A percentile compares a stretch with the other conserved stretches of the same genome.
Evolutionary conservation across 2,113 vertebrate species (phyloP).

Genomic region (Macrotus californicus): DNA sequence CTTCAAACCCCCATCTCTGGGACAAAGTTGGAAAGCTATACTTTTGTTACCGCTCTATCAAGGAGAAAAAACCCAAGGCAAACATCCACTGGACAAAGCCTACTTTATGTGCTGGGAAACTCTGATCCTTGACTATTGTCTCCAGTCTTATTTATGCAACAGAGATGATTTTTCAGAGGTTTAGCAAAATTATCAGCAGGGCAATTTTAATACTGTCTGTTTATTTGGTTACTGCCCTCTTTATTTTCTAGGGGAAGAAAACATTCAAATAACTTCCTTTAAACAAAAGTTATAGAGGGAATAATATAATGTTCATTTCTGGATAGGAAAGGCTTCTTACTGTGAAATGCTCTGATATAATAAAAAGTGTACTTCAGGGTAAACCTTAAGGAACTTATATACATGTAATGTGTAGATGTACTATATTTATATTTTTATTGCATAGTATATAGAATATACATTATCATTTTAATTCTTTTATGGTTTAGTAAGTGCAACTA

Average conservation of each 20-base stretch:
- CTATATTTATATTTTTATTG: neutral
- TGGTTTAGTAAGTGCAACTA: neutral
- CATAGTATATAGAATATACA: neutral
- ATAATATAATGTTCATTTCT: neutral
- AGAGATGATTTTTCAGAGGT: conserved; percentile 64
- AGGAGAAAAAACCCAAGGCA: conserved; percentile 48
- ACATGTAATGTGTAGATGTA: neutral
- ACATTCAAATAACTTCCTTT: neutral
- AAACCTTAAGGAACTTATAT: neutral
- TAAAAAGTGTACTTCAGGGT: neutral
- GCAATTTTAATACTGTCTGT: conserved; percentile 20
- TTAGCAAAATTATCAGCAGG: conserved; percentile 44
- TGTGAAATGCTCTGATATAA: neutral
- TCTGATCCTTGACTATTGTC: conserved; percentile 59
- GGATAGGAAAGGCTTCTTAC: neutral
- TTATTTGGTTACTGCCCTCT: conserved; percentile 7
- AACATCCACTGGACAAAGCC: conserved; percentile 61
- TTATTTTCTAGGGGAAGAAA: conserved; percentile 32
- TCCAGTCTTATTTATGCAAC: conserved; percentile 56
- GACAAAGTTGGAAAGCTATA: conserved; percentile 70
- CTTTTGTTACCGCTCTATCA: conserved; percentile 66
- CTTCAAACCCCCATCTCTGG: conserved; percentile 57
- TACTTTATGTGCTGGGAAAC: conserved; percentile 65
- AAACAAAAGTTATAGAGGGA: conserved; percentile 19
- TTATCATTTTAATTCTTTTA: neutral